These are phyloP conservation scores for Sebastes diaconus DNA, from an alignment of 2,797 vertebrate genomes.

Conservation along the genomic window DNA sequence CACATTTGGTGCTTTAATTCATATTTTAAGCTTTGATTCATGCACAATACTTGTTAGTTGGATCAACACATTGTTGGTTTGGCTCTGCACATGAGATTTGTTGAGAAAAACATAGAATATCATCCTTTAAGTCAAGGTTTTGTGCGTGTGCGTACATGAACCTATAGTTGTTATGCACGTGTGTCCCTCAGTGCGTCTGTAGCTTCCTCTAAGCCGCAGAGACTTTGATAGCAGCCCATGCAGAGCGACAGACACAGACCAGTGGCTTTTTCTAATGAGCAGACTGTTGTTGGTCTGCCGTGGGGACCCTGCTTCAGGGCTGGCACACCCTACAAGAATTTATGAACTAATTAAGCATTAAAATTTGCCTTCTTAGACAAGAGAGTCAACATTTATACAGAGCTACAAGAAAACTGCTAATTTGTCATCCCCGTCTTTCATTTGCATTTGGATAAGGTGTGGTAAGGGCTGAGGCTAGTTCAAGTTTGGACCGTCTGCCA, in stretches of 20 bases:
- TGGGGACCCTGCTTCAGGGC: slow-evolving; percentile 58
- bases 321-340: slow-evolving; percentile 37
- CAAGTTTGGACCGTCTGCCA: not conserved
- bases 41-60: not conserved
- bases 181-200: slow-evolving; percentile 8
- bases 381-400: slow-evolving; percentile 25
- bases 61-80: not conserved
- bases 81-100: not conserved
- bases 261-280: slow-evolving; percentile 78
- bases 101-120: not conserved
- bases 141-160: not conserved
- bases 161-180: not conserved
- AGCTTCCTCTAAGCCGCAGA: slow-evolving; percentile 40
- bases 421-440: not conserved
- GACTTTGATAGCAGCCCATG: slow-evolving; percentile 63
- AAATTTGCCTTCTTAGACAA: slow-evolving; percentile 51
- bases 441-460: not conserved
- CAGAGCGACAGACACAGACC: slow-evolving; percentile 67
- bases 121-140: not conserved
- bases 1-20: not conserved
- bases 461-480: not conserved
- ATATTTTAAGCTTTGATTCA: not conserved
- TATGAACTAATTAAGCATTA: slow-evolving; percentile 66
- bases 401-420: slow-evolving; percentile 8
- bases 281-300: slow-evolving; percentile 70